phyloP scores from a whole-genome alignment of 2,113 vertebrate species.

The Pseudolaguvia tuberculata region DNA sequence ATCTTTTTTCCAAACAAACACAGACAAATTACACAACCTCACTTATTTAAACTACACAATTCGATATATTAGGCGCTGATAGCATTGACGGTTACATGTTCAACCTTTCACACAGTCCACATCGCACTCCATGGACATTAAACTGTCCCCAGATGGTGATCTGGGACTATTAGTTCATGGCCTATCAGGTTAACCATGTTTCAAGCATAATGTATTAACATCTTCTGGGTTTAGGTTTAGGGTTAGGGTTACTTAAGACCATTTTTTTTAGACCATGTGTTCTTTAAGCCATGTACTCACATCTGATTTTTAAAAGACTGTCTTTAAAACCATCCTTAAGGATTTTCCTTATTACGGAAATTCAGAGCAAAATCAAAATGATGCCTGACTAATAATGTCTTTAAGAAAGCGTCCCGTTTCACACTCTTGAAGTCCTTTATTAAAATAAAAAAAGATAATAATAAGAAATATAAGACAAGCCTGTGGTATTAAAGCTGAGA shows the following conservation, averaged over 20 bases:
- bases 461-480: conserved; percentile 7
- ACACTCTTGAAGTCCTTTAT: neutral
- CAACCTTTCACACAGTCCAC: neutral
- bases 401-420: neutral
- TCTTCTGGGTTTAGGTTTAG: conserved; percentile 1
- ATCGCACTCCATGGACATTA: neutral
- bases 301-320: too few species aligned
- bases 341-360: neutral
- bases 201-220: neutral
- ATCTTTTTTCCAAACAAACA: too few species aligned
- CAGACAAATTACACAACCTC: too few species aligned
- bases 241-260: too few species aligned
- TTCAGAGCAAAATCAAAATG: neutral
- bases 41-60: neutral
- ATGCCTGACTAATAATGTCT: neutral
- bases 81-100: neutral
- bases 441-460: conserved; percentile 14
- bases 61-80: neutral
- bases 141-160: conserved; percentile 13
- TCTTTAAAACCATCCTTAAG: neutral
- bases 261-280: neutral
- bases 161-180: neutral
- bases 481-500: conserved; percentile 24
- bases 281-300: neutral
- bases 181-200: conserved; percentile 27